A percentile compares a stretch with the other conserved stretches of the same genome.
phyloP scores from a whole-genome alignment of 2,797 vertebrate species.

The Notolepis coatsorum region DNA sequence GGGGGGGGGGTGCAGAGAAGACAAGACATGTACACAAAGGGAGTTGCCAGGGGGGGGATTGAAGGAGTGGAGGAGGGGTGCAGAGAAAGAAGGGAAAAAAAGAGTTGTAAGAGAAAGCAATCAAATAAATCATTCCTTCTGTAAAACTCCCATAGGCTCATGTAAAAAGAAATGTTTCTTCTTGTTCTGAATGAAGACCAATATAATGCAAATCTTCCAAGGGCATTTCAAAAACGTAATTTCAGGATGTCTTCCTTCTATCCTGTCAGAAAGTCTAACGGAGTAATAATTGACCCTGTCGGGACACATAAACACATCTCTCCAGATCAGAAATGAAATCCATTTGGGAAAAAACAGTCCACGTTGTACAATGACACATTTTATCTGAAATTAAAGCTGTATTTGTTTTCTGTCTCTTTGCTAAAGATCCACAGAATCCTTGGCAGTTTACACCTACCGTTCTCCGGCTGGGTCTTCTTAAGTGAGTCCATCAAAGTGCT shows the following conservation, averaged over 20 bases:
- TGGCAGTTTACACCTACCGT: slow-evolving; percentile 85
- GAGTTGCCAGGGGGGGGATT: not conserved
- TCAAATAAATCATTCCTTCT: slow-evolving; percentile 55
- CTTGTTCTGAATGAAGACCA: slow-evolving; percentile 35
- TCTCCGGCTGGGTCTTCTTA: slow-evolving; percentile 98
- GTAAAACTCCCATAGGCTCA: slow-evolving; percentile 46
- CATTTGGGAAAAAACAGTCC: slow-evolving; percentile 51
- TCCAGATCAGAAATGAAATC: slow-evolving; percentile 41
- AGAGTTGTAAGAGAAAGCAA: slow-evolving; percentile 49
- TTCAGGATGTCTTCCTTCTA: slow-evolving; percentile 39
- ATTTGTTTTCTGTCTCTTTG: not conserved
- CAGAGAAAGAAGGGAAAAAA: slow-evolving; percentile 18
- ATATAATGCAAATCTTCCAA: slow-evolving; percentile 51
- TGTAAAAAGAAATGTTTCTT: too few species aligned
- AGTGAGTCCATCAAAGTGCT: slow-evolving; percentile 99
- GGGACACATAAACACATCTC: slow-evolving; percentile 38
- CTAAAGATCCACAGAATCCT: not conserved
- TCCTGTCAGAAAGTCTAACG: slow-evolving; percentile 6
- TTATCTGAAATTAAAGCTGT: slow-evolving; percentile 42
- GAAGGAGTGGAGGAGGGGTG: not conserved
- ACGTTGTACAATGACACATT: slow-evolving; percentile 52
- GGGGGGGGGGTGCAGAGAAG: not conserved
- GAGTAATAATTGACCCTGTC: slow-evolving; percentile 53
- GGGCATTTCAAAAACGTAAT: slow-evolving; percentile 55
- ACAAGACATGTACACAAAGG: not conserved